Conservation (phyloP, 2,888 invertebrate genomes). For the Drosophila parthenogenetica region DNA sequence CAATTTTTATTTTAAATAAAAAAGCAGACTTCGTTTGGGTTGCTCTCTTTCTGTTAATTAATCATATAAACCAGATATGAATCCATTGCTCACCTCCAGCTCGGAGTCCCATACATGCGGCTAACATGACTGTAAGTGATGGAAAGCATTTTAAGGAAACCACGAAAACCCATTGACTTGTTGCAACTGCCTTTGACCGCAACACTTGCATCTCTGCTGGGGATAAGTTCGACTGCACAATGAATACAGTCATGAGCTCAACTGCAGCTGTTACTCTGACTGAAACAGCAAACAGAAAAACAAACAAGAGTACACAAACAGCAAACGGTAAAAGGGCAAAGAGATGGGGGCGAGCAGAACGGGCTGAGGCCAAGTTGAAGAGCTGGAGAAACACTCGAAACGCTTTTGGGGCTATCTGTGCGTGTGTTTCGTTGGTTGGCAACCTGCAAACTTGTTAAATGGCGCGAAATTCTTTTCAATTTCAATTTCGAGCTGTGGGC, state of each 20-base stretch:
- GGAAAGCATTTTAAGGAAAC: background rate
- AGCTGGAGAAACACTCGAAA: conserved; percentile 24
- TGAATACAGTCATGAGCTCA: conserved; percentile 2
- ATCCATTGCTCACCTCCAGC: background rate
- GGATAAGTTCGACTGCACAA: background rate
- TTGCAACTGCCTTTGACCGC: conserved; percentile 7
- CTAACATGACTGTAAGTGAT: background rate
- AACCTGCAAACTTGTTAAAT: conserved; percentile 60
- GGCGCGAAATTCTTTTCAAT: conserved; percentile 69
- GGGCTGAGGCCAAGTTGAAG: background rate
- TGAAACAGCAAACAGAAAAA: conserved; percentile 37
- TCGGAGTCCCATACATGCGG: background rate
- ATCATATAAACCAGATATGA: background rate
- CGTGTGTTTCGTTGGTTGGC: conserved; percentile 14
- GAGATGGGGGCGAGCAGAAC: background rate
- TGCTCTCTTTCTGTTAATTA: background rate
- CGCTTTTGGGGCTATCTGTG: conserved; percentile 37
- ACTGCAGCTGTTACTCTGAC: conserved; percentile 27
- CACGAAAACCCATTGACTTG: background rate
- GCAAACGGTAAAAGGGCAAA: background rate
- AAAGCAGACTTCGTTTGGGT: too few species aligned
- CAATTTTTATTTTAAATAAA: too few species aligned
- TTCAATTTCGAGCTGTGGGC: conserved; percentile 60
- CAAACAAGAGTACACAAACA: conserved; percentile 18
- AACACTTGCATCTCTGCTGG: conserved; percentile 11